Percentiles rank a stretch among this genome's conserved stretches.
Conservation (phyloP, 2,888 invertebrate genomes). For the Drosophila buzzatii region DNA sequence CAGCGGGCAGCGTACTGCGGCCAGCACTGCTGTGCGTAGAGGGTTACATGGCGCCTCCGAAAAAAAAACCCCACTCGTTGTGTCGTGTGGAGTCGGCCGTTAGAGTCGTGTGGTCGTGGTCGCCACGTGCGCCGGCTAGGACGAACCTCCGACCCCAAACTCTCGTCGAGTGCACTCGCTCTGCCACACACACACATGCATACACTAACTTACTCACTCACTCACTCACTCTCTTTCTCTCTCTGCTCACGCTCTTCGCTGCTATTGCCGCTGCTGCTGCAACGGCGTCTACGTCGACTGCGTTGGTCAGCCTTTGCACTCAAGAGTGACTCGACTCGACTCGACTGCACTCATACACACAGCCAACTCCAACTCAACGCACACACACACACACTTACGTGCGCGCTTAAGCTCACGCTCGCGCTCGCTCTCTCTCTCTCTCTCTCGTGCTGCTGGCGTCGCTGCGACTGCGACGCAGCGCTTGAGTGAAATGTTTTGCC, state of each 20-base stretch:
- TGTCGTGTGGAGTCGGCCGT: constrained; percentile 15
- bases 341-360: constrained; percentile 34
- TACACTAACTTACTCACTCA: neutral
- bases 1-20: constrained; percentile 12
- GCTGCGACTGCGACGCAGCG: constrained; percentile 40
- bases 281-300: constrained; percentile 27
- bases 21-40: constrained; percentile 44
- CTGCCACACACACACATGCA: neutral
- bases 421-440: constrained; percentile 4
- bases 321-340: constrained; percentile 37
- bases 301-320: constrained; percentile 57
- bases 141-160: neutral
- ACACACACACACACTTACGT: neutral
- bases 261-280: constrained; percentile 7
- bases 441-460: constrained; percentile 11
- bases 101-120: constrained; percentile 35
- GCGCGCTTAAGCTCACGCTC: neutral
- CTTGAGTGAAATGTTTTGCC: constrained; percentile 56
- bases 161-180: constrained; percentile 4
- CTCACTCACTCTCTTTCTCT: neutral
- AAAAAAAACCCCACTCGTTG: constrained; percentile 28
- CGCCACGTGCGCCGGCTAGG: constrained; percentile 71
- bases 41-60: constrained; percentile 52
- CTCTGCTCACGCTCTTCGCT: neutral
- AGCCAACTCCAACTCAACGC: constrained; percentile 25